Evolutionary conservation across 2,113 vertebrate species (phyloP).

Genomic region (Lathamus discolor): DNA sequence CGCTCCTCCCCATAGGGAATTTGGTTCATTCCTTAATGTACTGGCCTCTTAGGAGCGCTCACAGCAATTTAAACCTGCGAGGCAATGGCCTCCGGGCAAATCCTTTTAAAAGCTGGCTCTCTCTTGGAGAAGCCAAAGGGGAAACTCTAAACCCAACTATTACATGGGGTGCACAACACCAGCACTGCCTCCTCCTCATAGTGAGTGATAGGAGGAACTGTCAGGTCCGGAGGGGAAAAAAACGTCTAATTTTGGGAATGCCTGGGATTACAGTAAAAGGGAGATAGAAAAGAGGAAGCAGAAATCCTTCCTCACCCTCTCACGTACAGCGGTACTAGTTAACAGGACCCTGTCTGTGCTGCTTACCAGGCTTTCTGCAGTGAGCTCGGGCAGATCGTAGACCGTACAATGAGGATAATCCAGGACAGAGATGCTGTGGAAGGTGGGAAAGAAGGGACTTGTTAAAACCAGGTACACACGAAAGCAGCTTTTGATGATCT

Average conservation of each 20-base stretch:
- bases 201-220: background rate
- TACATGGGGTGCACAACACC: background rate
- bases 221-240: background rate
- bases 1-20: background rate
- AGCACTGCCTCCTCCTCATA: background rate
- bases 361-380: conserved; percentile 93
- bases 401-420: conserved; percentile 91
- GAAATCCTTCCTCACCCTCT: background rate
- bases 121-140: background rate
- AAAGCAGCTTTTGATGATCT: background rate
- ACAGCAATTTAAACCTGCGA: background rate
- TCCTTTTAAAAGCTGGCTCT: background rate
- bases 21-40: background rate
- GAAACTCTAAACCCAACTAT: background rate
- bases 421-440: conserved; percentile 87
- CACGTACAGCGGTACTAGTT: background rate
- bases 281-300: background rate
- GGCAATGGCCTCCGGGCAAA: background rate
- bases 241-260: background rate
- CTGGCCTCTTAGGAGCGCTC: background rate
- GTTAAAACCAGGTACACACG: background rate
- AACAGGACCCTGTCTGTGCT: background rate
- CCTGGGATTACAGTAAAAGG: background rate
- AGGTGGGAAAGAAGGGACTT: background rate
- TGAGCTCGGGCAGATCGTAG: conserved; percentile 92